phyloP scores from a whole-genome alignment of 2,888 invertebrate species.

The Eurois occulta region DNA sequence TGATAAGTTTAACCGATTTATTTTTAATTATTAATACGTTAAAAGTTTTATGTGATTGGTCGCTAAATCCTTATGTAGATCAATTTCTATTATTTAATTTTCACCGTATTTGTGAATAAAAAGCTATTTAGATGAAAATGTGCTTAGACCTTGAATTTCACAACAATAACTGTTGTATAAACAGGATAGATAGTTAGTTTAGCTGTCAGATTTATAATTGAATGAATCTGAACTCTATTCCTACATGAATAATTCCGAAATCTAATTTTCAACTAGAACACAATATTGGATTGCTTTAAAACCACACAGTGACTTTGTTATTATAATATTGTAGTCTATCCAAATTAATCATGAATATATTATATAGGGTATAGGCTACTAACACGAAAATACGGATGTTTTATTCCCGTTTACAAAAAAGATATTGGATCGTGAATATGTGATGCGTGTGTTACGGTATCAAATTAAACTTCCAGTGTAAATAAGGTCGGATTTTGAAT shows the following conservation, averaged over 20 bases:
- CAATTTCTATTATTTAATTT: not conserved
- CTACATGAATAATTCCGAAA: slow-evolving; percentile 10
- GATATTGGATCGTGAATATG: slow-evolving; percentile 46
- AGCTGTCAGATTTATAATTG: slow-evolving; percentile 37
- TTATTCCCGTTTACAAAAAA: slow-evolving; percentile 24
- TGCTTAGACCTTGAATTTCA: slow-evolving; percentile 11
- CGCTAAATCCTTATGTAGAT: not conserved
- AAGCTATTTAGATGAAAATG: slow-evolving; percentile 23
- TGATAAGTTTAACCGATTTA: not conserved
- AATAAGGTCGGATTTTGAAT: slow-evolving; percentile 28
- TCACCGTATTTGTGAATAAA: not conserved
- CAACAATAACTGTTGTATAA: slow-evolving; percentile 16
- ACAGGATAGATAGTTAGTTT: slow-evolving; percentile 13
- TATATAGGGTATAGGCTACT: not conserved
- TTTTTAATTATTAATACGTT: not conserved
- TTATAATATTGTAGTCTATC: not conserved
- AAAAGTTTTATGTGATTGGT: not conserved
- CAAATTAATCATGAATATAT: slow-evolving; percentile 35
- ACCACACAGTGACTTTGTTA: not conserved
- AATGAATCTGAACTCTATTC: slow-evolving; percentile 16
- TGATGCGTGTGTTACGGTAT: slow-evolving; percentile 34
- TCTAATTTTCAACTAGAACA: not conserved
- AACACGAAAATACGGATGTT: slow-evolving; percentile 20
- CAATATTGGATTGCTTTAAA: slow-evolving; percentile 1
- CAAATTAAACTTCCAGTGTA: slow-evolving; percentile 32